These are phyloP conservation scores for Hirundichthys speculiger DNA, from an alignment of 2,113 vertebrate species.

Conservation along the genomic window DNA sequence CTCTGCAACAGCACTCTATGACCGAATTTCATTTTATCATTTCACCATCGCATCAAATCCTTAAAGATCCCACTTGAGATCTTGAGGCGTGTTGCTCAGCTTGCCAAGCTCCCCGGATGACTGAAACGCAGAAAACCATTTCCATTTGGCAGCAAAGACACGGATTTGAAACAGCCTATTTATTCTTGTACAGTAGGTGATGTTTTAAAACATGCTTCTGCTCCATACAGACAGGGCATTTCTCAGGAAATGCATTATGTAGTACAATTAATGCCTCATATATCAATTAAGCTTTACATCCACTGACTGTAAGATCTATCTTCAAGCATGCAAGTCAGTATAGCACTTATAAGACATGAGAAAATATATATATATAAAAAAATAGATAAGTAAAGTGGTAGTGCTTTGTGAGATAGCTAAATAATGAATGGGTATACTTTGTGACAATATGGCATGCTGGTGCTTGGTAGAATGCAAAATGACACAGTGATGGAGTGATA, in stretches of 20 bases:
- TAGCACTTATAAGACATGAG: not conserved
- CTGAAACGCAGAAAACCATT: constrained; percentile 26
- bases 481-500: too few species aligned
- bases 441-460: too few species aligned
- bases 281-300: constrained; percentile 37
- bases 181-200: constrained; percentile 8
- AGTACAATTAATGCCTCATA: constrained; percentile 24
- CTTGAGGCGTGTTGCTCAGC: constrained; percentile 25
- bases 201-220: constrained; percentile 30
- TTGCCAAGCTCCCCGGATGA: constrained; percentile 26
- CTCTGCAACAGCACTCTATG: constrained; percentile 13
- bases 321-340: constrained; percentile 2
- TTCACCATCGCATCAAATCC: constrained; percentile 31
- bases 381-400: too few species aligned
- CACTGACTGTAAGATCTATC: constrained; percentile 6
- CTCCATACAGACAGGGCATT: constrained; percentile 20
- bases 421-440: too few species aligned
- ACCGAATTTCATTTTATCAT: constrained; percentile 39
- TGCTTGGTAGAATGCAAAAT: too few species aligned
- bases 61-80: constrained; percentile 54
- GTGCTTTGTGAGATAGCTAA: too few species aligned
- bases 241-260: constrained; percentile 33
- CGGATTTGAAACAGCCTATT: constrained; percentile 23
- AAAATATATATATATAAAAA: not conserved
- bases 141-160: constrained; percentile 32